phyloP scores from a whole-genome alignment of 2,797 vertebrate genomes.

The Microhierax caerulescens region DNA sequence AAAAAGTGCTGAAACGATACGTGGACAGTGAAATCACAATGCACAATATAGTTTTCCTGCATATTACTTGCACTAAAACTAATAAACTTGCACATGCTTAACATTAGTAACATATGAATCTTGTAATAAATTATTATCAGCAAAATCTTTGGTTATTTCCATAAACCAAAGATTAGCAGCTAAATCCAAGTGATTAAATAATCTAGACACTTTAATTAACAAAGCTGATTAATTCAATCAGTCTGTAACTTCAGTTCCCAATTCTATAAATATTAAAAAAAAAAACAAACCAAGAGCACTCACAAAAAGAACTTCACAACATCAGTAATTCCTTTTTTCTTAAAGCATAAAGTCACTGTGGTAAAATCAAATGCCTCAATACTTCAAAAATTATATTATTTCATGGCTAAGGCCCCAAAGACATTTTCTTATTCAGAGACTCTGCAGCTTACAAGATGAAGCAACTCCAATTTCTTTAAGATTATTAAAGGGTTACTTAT shows the following conservation, averaged over 20 bases:
- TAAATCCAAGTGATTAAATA: not conserved
- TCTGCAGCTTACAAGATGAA: not conserved
- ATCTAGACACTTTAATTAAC: not conserved
- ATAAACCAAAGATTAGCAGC: not conserved
- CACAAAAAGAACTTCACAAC: not conserved
- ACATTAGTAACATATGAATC: not conserved
- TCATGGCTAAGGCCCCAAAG: not conserved
- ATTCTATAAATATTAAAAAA: not conserved
- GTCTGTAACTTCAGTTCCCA: not conserved
- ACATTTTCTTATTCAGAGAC: not conserved
- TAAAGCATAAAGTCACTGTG: not conserved
- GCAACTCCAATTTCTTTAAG: not conserved
- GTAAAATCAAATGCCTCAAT: not conserved
- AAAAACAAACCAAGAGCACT: not conserved
- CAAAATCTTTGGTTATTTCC: not conserved
- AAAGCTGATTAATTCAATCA: not conserved
- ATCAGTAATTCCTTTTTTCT: not conserved
- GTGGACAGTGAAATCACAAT: not conserved
- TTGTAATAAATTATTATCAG: not conserved
- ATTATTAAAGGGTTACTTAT: not conserved
- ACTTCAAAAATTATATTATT: not conserved
- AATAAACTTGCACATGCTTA: not conserved
- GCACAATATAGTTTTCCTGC: not conserved
- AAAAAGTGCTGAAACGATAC: not conserved
- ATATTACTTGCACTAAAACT: not conserved